Percentiles rank a stretch among this genome's conserved stretches.
These are phyloP conservation scores for Catajapyx aquilonaris DNA, from an alignment of 1,140 invertebrate genomes.

Conservation along the genomic window DNA sequence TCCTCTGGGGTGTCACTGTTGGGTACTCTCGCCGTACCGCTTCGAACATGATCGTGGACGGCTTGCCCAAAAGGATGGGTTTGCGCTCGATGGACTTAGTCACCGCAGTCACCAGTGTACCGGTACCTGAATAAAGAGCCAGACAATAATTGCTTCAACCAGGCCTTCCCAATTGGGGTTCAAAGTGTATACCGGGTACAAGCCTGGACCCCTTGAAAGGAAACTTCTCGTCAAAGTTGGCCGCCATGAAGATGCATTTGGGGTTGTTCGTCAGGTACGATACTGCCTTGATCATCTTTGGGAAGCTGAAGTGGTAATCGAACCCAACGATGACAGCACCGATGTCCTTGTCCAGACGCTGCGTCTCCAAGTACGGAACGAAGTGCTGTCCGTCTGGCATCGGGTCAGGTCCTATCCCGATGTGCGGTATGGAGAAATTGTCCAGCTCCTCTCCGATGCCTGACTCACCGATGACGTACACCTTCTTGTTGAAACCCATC, in stretches of 20 bases:
- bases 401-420: no score
- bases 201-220: slow-evolving; percentile 25
- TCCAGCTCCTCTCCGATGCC: slow-evolving; percentile 65
- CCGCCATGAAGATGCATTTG: slow-evolving; percentile 64
- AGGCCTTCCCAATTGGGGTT: no score
- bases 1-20: no score
- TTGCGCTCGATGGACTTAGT: slow-evolving; percentile 55
- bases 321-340: slow-evolving; percentile 86
- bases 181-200: slow-evolving; percentile 30
- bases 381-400: no score
- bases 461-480: slow-evolving; percentile 64
- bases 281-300: slow-evolving; percentile 76
- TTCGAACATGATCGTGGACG: no score
- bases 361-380: no score
- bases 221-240: slow-evolving; percentile 78
- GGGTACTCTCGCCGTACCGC: no score
- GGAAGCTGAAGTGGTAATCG: slow-evolving; percentile 75
- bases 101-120: slow-evolving; percentile 61
- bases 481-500: slow-evolving; percentile 61
- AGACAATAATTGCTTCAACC: slow-evolving; percentile 4
- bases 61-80: no score
- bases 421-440: slow-evolving; percentile 46
- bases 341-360: slow-evolving; percentile 56
- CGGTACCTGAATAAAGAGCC: slow-evolving; percentile 39
- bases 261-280: slow-evolving; percentile 58